Percentiles rank a stretch among this genome's conserved stretches.
Evolutionary conservation across 2,888 invertebrate species (phyloP).

Genomic region (Metopia argyrocephala): DNA sequence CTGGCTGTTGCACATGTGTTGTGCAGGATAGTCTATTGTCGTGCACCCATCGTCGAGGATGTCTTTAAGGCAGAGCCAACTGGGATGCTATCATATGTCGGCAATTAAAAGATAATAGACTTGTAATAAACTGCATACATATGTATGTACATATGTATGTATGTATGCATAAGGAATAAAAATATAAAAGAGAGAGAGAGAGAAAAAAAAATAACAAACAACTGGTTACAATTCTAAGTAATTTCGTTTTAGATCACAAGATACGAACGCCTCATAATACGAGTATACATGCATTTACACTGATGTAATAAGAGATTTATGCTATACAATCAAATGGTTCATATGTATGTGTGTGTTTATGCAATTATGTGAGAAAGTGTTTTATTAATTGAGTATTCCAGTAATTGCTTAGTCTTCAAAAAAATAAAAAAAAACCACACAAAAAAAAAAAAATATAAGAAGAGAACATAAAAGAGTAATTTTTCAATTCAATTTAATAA

Average conservation of each 20-base stretch:
- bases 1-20: no score
- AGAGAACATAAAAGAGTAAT: neutral
- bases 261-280: no score
- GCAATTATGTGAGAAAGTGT: constrained; percentile 17
- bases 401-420: neutral
- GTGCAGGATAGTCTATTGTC: no score
- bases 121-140: no score
- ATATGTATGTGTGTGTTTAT: neutral
- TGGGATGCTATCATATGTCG: no score
- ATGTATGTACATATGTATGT: no score
- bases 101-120: neutral
- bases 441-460: neutral
- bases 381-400: constrained; percentile 5
- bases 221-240: neutral
- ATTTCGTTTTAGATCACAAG: no score
- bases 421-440: constrained; percentile 3
- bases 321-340: neutral
- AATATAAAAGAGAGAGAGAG: neutral
- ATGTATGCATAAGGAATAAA: neutral
- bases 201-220: constrained; percentile 7
- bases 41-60: no score
- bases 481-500: no score
- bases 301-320: neutral
- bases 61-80: no score
- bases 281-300: neutral